Conservation (phyloP, 2,113 vertebrate species). For the Scophthalmus maximus region DNA sequence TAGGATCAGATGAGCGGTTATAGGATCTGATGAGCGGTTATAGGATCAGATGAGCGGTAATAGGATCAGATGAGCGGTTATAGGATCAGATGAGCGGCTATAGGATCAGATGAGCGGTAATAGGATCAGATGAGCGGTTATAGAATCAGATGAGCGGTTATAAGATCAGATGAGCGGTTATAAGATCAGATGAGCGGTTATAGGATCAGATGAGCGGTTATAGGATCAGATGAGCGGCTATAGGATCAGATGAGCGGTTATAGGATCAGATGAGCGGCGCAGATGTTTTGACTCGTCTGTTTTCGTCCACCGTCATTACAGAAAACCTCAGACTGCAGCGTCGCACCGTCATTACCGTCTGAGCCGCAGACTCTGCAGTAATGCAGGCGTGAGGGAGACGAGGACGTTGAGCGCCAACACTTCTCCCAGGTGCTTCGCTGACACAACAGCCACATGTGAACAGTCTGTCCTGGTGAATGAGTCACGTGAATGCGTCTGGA, state of each 20-base stretch:
- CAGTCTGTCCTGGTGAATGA: constrained; percentile 50
- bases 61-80: constrained; percentile 16
- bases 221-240: neutral
- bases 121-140: neutral
- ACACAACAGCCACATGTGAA: constrained; percentile 47
- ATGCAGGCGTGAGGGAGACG: constrained; percentile 55
- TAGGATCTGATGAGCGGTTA: constrained; percentile 16
- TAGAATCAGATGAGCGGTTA: constrained; percentile 16
- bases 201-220: neutral
- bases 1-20: neutral
- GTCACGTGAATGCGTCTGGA: constrained; percentile 59
- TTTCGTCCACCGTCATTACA: constrained; percentile 50
- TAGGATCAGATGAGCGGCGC: neutral
- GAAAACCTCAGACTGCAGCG: constrained; percentile 52
- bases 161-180: neutral
- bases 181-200: constrained; percentile 16
- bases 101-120: constrained; percentile 15
- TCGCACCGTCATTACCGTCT: constrained; percentile 65
- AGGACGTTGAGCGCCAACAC: too few species aligned
- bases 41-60: neutral
- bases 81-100: neutral
- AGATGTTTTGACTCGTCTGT: constrained; percentile 16
- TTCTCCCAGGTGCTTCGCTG: constrained; percentile 64
- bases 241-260: constrained; percentile 2
- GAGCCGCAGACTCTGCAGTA: constrained; percentile 48